phyloP scores from a whole-genome alignment of 2,113 vertebrate genomes.

The Okapia johnstoni region DNA sequence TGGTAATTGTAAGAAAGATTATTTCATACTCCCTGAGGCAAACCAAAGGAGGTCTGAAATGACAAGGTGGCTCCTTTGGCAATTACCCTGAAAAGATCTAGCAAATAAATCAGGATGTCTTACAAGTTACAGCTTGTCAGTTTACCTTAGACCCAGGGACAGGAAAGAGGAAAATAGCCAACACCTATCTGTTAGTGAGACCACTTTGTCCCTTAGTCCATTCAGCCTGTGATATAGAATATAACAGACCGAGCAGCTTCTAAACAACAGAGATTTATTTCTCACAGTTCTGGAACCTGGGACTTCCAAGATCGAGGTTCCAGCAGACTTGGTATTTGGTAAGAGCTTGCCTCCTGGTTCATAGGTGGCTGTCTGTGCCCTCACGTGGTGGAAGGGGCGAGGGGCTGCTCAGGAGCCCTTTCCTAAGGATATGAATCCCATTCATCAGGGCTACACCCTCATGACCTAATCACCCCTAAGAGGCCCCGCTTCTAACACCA shows the following conservation, averaged over 20 bases:
- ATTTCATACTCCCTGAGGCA: not conserved
- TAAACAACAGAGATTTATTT: not conserved
- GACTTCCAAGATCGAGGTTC: not conserved
- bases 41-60: not conserved
- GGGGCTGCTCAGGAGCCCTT: not conserved
- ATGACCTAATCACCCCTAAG: not conserved
- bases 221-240: not conserved
- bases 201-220: not conserved
- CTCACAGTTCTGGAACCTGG: not conserved
- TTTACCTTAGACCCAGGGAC: not conserved
- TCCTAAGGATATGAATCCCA: not conserved
- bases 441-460: not conserved
- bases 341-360: not conserved
- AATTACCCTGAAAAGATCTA: not conserved
- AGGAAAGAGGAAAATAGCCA: not conserved
- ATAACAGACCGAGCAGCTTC: not conserved
- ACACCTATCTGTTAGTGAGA: not conserved
- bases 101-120: not conserved
- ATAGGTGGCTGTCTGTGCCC: not conserved
- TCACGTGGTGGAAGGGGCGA: not conserved
- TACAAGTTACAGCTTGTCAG: not conserved
- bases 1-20: not conserved
- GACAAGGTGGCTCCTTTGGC: not conserved
- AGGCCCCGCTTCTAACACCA: not conserved
- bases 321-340: not conserved